A percentile compares a stretch with the other conserved stretches of the same genome.
phyloP scores from a whole-genome alignment of 2,797 vertebrate species.

The Sebastes vulpes region DNA sequence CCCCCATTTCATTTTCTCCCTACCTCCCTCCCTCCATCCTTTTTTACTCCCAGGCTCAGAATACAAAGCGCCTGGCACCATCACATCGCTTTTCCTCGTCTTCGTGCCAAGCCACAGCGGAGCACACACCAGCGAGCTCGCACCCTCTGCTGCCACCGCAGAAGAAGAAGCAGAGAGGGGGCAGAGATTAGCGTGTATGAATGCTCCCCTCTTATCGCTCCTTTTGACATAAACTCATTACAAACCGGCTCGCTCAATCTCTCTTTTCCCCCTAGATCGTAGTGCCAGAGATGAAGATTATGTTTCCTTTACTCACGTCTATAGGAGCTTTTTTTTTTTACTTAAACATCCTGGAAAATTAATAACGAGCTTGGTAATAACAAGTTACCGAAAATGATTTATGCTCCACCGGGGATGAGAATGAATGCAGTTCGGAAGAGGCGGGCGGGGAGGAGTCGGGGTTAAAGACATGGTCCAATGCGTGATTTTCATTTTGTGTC shows the following conservation, averaged over 20 bases:
- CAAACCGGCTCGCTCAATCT: conserved; percentile 39
- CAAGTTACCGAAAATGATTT: conserved; percentile 71
- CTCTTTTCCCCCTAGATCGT: not conserved
- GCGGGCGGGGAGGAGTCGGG: conserved; percentile 40
- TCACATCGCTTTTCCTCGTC: conserved; percentile 45
- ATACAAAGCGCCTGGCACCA: conserved; percentile 76
- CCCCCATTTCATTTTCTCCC: conserved; percentile 25
- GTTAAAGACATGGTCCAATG: conserved; percentile 77
- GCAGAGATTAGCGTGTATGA: conserved; percentile 69
- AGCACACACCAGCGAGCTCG: conserved; percentile 44
- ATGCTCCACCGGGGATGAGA: conserved; percentile 44
- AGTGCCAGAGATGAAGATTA: conserved; percentile 28
- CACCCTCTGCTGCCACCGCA: conserved; percentile 42
- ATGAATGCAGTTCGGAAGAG: conserved; percentile 27
- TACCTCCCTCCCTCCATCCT: conserved; percentile 30
- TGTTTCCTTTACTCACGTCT: conserved; percentile 18
- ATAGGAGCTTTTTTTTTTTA: conserved; percentile 41
- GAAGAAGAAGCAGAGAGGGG: conserved; percentile 28
- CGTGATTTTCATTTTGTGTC: conserved; percentile 75
- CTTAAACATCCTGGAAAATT: conserved; percentile 67
- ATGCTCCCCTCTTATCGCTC: conserved; percentile 60
- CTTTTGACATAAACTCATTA: conserved; percentile 69
- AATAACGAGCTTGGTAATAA: conserved; percentile 72
- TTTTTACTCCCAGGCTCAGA: conserved; percentile 57
- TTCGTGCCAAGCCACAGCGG: conserved; percentile 61